phyloP scores from a whole-genome alignment of 2,888 invertebrate genomes.

The Epistrophe eligans region DNA sequence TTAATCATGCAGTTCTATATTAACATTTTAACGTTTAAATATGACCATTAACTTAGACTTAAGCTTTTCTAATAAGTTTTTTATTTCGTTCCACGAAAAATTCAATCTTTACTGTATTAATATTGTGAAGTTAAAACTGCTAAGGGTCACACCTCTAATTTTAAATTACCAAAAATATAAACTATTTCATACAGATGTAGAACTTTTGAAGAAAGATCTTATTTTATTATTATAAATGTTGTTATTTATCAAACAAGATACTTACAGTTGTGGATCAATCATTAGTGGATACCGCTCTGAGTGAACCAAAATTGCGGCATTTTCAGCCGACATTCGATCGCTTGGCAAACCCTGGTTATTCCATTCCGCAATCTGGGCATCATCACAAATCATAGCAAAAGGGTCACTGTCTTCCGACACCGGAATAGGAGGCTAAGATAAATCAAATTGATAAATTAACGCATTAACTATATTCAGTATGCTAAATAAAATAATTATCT shows the following conservation, averaged over 20 bases:
- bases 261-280: conserved; percentile 94
- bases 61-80: too few relatives aligned
- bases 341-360: conserved; percentile 97
- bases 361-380: conserved; percentile 96
- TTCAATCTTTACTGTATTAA: too few relatives aligned
- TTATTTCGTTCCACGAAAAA: too few relatives aligned
- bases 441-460: conserved; percentile 10
- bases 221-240: not conserved
- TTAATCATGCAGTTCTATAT: too few relatives aligned
- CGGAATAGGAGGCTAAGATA: conserved; percentile 89
- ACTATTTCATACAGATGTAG: too few relatives aligned
- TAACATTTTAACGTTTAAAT: too few relatives aligned
- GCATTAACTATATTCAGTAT: conserved; percentile 3
- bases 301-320: conserved; percentile 95
- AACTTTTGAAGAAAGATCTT: too few relatives aligned
- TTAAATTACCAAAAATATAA: too few relatives aligned
- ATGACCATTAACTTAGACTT: too few relatives aligned
- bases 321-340: conserved; percentile 97
- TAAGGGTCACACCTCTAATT: too few relatives aligned
- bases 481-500: conserved; percentile 1
- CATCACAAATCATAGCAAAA: conserved; percentile 94
- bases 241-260: conserved; percentile 40
- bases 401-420: conserved; percentile 92
- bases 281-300: conserved; percentile 97
- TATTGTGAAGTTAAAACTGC: too few relatives aligned